These are phyloP conservation scores for Netelia inedita DNA, from an alignment of 2,888 invertebrate genomes.

Conservation along the genomic window DNA sequence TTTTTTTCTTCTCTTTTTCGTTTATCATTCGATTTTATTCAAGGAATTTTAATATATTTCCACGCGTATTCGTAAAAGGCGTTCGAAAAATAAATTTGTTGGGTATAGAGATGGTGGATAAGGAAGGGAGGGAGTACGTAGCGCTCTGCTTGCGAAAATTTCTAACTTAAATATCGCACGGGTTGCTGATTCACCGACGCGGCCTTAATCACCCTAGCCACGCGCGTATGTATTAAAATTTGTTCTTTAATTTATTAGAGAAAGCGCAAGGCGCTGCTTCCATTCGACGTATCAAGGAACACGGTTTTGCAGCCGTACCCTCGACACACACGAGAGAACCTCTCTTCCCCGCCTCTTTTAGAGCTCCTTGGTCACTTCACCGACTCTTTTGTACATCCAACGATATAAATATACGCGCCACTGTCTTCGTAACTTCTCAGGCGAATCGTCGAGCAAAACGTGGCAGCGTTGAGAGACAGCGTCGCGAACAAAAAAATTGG, in stretches of 20 bases:
- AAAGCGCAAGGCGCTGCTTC: constrained; percentile 58
- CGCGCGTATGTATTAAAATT: constrained; percentile 37
- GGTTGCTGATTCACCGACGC: constrained; percentile 67
- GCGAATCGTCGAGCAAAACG: constrained; percentile 35
- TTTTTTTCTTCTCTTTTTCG: too few relatives aligned
- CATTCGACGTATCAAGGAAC: neutral
- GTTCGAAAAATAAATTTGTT: constrained; percentile 20
- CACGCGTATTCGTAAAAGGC: neutral
- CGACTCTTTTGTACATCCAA: neutral
- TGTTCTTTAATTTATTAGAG: constrained; percentile 70
- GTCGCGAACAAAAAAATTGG: neutral
- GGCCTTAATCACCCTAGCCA: constrained; percentile 66
- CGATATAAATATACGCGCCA: neutral
- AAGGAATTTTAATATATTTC: neutral
- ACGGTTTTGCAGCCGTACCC: constrained; percentile 19
- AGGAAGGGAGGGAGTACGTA: constrained; percentile 49
- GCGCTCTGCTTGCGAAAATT: constrained; percentile 71
- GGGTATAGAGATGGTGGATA: constrained; percentile 46
- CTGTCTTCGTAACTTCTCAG: constrained; percentile 26
- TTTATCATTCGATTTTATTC: neutral
- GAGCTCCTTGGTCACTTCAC: constrained; percentile 11
- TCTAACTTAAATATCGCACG: constrained; percentile 69
- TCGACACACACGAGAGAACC: constrained; percentile 21
- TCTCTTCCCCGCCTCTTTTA: constrained; percentile 23
- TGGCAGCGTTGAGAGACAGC: constrained; percentile 14